Evolutionary conservation across 2,888 invertebrate species (phyloP), one percentile per base, ranked within the genome.

Genomic region (Gastrophysa polygoni): DNA sequence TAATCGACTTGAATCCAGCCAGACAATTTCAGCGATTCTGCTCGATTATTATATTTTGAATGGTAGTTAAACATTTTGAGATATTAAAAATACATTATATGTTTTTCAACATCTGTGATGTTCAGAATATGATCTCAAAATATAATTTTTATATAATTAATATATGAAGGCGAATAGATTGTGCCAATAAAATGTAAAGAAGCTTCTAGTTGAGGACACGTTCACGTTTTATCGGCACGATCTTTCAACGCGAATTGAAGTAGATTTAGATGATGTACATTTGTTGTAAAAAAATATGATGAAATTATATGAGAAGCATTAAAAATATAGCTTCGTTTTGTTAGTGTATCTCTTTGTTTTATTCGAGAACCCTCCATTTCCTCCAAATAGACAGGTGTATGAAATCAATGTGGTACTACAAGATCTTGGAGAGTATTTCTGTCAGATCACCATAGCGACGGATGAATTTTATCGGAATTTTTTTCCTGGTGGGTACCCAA

Each of bases 51-150:
- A 56, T 63, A 34, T 57, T 49, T 56, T 55, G 28, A 21, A 21
- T 56, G 50, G 58, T 32, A 32, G 32, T 32, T 44, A 66, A 67
- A 64, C 57, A 68, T 72, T 72, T 72, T 72, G 70, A 71, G 67
- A 71, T 71, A 69, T 67, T 66, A 67, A 68, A 38, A 72, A 73
- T 69, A 68, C 66, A 74, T 72, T 72, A 72, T 73, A 74, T 73
- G 72, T 83, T 82, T 83, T 76, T 81, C 82, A 84, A 86, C 85
- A 85, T 85, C 86, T 87, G 86, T 87, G 86, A 86, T 86, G 86
- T 86, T 86, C 86, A 86, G 85, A 84, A 84, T 85, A 73, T 86
- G 87, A 87, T 87, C 73, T 73, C 73, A 73, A 71, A 73, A 72
- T 68, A 68, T 69, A 71, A 71, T 70, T 69, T 70, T 72, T 69